Conservation (phyloP, 2,797 vertebrate species). For the Leptatherina wallacei region DNA sequence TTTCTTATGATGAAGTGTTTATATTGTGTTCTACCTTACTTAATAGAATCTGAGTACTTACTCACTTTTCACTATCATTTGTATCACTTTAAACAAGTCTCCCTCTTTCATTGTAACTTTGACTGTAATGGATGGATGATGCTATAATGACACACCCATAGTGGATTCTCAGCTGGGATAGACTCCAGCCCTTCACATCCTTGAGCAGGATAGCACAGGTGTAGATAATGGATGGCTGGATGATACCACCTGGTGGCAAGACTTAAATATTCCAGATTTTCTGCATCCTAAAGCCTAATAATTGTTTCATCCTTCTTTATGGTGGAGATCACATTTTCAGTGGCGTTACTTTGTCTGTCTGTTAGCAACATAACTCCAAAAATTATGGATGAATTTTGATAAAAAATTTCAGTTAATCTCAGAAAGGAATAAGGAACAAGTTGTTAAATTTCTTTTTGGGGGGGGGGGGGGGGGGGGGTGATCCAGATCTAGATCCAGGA, state of each 20-base stretch:
- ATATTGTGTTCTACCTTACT: no score
- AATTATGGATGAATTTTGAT: no score
- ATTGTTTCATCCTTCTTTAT: background rate
- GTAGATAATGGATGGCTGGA: background rate
- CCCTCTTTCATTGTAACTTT: no score
- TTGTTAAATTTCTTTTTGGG: no score
- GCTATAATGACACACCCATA: background rate
- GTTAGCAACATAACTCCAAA: no score
- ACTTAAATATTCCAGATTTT: background rate
- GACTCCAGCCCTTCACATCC: background rate
- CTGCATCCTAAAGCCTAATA: background rate
- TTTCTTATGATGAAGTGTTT: no score
- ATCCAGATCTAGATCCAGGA: no score
- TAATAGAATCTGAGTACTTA: background rate
- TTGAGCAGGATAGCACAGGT: background rate
- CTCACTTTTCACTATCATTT: background rate
- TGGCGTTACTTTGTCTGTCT: no score
- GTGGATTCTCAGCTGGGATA: background rate
- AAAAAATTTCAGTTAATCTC: no score
- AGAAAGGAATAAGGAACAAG: no score
- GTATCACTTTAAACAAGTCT: background rate
- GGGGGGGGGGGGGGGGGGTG: no score
- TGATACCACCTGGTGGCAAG: conserved; percentile 20
- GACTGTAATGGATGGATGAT: background rate
- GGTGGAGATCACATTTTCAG: no score